These are phyloP conservation scores for Akabosia matsudoensis DNA, from an alignment of 1,140 invertebrate genomes.

Conservation along the genomic window DNA sequence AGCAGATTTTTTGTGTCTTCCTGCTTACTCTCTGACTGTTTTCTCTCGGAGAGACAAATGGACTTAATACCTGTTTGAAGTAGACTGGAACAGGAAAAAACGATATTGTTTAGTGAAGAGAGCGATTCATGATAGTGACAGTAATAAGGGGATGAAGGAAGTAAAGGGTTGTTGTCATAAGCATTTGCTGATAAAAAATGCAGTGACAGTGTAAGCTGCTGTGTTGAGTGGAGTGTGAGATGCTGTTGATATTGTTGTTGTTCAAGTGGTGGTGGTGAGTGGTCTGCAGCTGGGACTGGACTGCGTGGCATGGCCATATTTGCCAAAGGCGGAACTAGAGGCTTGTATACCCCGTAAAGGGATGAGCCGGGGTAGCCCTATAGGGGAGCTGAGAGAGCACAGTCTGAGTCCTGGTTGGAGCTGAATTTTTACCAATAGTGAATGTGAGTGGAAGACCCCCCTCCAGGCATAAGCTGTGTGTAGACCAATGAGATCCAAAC, in stretches of 20 bases:
- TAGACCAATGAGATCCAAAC: constrained; percentile 10
- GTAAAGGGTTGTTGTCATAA: constrained; percentile 5
- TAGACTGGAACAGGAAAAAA: not conserved
- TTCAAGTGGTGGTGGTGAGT: constrained; percentile 16
- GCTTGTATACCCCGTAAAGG: constrained; percentile 12
- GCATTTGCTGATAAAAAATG: too few relatives aligned
- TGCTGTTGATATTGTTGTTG: not conserved
- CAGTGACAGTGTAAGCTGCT: not conserved
- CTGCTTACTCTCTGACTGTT: not conserved
- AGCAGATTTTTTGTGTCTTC: not conserved
- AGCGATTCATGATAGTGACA: not conserved
- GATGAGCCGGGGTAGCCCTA: not conserved
- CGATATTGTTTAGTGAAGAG: not conserved
- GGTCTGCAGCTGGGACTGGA: constrained; percentile 20
- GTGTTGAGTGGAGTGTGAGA: not conserved
- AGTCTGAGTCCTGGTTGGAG: constrained; percentile 21
- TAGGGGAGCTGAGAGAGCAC: constrained; percentile 19
- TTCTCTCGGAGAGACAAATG: not conserved
- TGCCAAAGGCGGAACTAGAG: constrained; percentile 24
- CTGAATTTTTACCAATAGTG: constrained; percentile 11
- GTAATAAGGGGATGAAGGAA: not conserved
- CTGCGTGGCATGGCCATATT: constrained; percentile 20
- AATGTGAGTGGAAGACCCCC: constrained; percentile 18
- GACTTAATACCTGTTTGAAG: not conserved
- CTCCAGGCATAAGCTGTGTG: not conserved